Evolutionary conservation across 2,797 vertebrate genomes (phyloP).

Genomic region (Chelon labrosus): DNA sequence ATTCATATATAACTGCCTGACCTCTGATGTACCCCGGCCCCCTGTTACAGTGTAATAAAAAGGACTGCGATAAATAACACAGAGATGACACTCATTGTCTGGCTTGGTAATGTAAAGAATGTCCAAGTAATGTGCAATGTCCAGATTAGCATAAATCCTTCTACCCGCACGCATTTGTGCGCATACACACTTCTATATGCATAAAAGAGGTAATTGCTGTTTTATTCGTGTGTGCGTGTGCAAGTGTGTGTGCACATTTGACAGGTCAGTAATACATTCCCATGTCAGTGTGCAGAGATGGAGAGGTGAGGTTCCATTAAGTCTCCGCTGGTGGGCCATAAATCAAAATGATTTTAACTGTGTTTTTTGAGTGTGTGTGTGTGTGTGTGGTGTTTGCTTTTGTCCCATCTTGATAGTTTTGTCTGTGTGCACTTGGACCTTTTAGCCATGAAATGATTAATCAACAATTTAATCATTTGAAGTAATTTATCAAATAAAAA

Average conservation of each 20-base stretch:
- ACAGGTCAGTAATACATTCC: slow-evolving; percentile 66
- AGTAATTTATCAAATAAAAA: slow-evolving; percentile 5
- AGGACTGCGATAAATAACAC: slow-evolving; percentile 61
- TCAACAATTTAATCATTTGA: not conserved
- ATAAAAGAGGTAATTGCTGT: slow-evolving; percentile 20
- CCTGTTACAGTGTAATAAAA: slow-evolving; percentile 68
- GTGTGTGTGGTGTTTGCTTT: slow-evolving; percentile 17
- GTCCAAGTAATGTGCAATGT: slow-evolving; percentile 52
- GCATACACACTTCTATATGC: not conserved
- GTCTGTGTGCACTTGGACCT: not conserved
- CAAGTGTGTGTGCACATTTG: slow-evolving; percentile 17
- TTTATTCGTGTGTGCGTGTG: not conserved
- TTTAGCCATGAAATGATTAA: slow-evolving; percentile 7
- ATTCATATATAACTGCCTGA: slow-evolving; percentile 50
- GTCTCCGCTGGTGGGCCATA: slow-evolving; percentile 73
- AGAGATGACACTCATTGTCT: slow-evolving; percentile 62
- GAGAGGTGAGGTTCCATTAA: slow-evolving; percentile 80
- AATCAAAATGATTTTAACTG: slow-evolving; percentile 76
- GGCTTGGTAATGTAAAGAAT: slow-evolving; percentile 62
- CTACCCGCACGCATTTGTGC: not conserved
- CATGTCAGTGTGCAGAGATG: slow-evolving; percentile 68
- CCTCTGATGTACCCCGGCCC: slow-evolving; percentile 52
- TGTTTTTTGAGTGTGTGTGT: slow-evolving; percentile 43
- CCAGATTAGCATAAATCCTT: slow-evolving; percentile 68
- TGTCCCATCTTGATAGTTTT: slow-evolving; percentile 6